These are phyloP conservation scores for Ganaspis sp. DNA, from an alignment of 1,140 invertebrate species.

Conservation along the genomic window DNA sequence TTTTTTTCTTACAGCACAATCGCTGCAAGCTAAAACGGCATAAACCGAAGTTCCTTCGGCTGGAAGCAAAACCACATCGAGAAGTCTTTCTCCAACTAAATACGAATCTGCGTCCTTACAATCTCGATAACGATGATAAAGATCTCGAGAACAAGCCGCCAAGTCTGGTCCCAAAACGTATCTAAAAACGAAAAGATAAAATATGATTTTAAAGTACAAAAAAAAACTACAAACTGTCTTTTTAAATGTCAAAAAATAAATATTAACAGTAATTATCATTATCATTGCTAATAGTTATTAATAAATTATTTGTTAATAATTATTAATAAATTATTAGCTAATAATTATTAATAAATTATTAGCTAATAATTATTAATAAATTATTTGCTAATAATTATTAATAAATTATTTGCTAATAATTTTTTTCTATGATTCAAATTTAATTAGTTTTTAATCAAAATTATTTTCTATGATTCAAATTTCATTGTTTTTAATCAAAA, in stretches of 20 bases:
- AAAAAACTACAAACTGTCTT: too few relatives aligned
- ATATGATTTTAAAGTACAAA: too few relatives aligned
- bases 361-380: too few relatives aligned
- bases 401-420: too few relatives aligned
- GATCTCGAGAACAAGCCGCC: slow-evolving; percentile 87
- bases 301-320: too few relatives aligned
- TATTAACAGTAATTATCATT: too few relatives aligned
- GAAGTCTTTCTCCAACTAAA: slow-evolving; percentile 87
- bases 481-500: background rate
- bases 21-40: slow-evolving; percentile 70
- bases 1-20: slow-evolving; percentile 65
- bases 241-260: too few relatives aligned
- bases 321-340: slow-evolving; percentile 33
- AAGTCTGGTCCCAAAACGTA: slow-evolving; percentile 88
- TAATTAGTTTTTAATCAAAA: slow-evolving; percentile 25
- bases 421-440: slow-evolving; percentile 8
- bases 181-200: slow-evolving; percentile 73
- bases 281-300: too few relatives aligned
- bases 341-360: slow-evolving; percentile 31
- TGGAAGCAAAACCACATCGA: slow-evolving; percentile 85
- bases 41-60: slow-evolving; percentile 66
- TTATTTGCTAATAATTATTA: too few relatives aligned
- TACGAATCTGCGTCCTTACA: slow-evolving; percentile 89
- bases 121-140: slow-evolving; percentile 90
- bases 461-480: slow-evolving; percentile 3